These are phyloP conservation scores for Cremastinae sp. DNA, from an alignment of 2,888 invertebrate species.

Conservation along the genomic window DNA sequence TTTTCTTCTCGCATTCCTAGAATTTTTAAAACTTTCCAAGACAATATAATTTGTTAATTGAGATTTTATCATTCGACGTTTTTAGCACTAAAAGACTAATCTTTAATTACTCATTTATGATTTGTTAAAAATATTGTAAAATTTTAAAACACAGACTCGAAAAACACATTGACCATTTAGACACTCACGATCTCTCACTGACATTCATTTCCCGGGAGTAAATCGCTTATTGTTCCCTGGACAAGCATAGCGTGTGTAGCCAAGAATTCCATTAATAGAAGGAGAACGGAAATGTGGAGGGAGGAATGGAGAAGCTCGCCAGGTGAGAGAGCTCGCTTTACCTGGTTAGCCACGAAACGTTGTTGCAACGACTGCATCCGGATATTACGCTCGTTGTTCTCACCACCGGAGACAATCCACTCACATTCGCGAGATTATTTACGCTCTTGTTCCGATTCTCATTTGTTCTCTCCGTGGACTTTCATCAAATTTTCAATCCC, in stretches of 20 bases:
- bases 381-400: slow-evolving; percentile 2
- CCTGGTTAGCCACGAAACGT: slow-evolving; percentile 20
- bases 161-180: slow-evolving; percentile 4
- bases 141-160: background rate
- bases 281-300: slow-evolving; percentile 48
- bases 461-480: background rate
- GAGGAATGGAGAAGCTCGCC: slow-evolving; percentile 8
- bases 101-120: background rate
- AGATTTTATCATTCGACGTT: too few species aligned
- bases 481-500: background rate
- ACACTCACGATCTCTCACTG: slow-evolving; percentile 30
- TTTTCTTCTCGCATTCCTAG: too few species aligned
- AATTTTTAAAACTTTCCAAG: too few species aligned
- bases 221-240: slow-evolving; percentile 51
- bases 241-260: background rate
- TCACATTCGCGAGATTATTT: slow-evolving; percentile 19
- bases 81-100: too few species aligned
- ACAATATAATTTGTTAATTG: too few species aligned
- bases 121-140: background rate
- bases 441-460: background rate
- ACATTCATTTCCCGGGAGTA: slow-evolving; percentile 68
- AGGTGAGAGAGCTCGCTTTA: background rate
- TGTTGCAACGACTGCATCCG: slow-evolving; percentile 22
- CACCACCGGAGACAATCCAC: slow-evolving; percentile 3
- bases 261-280: slow-evolving; percentile 41